Evolutionary conservation across 2,113 vertebrate genomes (phyloP), one percentile per base, ranked within the genome.

Genomic region (Crocuta crocuta): DNA sequence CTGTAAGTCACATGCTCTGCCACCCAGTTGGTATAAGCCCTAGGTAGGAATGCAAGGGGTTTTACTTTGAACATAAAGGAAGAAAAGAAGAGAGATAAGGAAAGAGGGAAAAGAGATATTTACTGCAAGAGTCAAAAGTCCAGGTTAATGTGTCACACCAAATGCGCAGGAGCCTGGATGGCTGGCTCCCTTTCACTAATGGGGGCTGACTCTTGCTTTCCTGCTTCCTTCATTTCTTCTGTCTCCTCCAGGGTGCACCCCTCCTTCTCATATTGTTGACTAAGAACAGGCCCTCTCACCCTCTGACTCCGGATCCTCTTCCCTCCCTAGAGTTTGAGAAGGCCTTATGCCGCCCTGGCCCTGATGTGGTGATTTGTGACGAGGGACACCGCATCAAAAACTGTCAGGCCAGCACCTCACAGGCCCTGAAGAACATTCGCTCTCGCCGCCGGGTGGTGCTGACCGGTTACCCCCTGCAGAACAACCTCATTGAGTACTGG

Each of bases 341-440:
- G 96, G 99, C 99, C 70, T 99, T 99, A 95, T 99, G 99, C 10
- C 99, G 99, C 31, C 99, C 99, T 1, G 99, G 99, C 24, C 99
- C 99, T 4, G 99, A 99, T 31, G 99, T 99, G 94, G 99, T 99
- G 86, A 99, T 99, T 94, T 99, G 99, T 98, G 99, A 99, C 5
- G 99, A 99, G 98, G 99, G 99, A 23, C 99, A 99, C 98, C 99
- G 99, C 91, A 99, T 99, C 95, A 99, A 99, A 98, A 99, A 99
- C 98, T 99, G 99, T 97, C 99, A 99, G 1, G 99, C 99, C 98
- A 99, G 99, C 98, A 99, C 99, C 9, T 99, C 99, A 0, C 99
- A 99, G 98, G 99, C 99, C 2, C 99, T 99, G 98, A 99, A 99
- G 99, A 99, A 99, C 98, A 99, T 99, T 97, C 99, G 99, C 71